These are phyloP conservation scores for Astreopora myriophthalma DNA, from an alignment of 64 coral and sea anemone species.

Conservation along the genomic window DNA sequence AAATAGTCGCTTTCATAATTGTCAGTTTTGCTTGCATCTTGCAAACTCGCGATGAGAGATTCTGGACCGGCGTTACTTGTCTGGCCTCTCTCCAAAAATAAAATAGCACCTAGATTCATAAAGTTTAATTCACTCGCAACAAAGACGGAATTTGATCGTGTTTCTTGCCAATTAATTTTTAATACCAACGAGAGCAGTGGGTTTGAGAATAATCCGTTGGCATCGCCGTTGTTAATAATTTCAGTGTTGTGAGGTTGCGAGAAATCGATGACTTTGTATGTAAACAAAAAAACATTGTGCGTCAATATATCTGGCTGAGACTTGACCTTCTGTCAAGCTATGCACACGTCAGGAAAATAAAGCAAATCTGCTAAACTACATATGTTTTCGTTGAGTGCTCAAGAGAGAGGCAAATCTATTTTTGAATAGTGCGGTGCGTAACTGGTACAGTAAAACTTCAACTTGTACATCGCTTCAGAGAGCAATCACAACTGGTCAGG, in stretches of 20 bases:
- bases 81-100: background rate
- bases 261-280: slow-evolving; percentile 29
- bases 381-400: background rate
- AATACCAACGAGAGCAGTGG: slow-evolving; percentile 15
- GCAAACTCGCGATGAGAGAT: background rate
- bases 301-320: background rate
- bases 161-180: slow-evolving; percentile 41
- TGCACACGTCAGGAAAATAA: background rate
- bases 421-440: too few relatives aligned
- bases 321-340: background rate
- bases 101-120: background rate
- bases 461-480: background rate
- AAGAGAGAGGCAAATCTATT: background rate
- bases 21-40: background rate
- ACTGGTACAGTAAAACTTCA: background rate
- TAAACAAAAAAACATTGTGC: background rate
- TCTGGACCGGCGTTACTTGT: background rate
- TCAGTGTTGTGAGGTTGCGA: background rate
- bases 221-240: slow-evolving; percentile 1
- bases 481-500: background rate
- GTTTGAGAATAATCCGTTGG: background rate
- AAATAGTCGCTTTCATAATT: slow-evolving; percentile 8
- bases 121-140: slow-evolving; percentile 13
- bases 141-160: slow-evolving; percentile 31
- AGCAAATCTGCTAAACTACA: background rate